Base-by-base conservation (phyloP, 2,113 vertebrate species). In the Epinephelus moara region DNA sequence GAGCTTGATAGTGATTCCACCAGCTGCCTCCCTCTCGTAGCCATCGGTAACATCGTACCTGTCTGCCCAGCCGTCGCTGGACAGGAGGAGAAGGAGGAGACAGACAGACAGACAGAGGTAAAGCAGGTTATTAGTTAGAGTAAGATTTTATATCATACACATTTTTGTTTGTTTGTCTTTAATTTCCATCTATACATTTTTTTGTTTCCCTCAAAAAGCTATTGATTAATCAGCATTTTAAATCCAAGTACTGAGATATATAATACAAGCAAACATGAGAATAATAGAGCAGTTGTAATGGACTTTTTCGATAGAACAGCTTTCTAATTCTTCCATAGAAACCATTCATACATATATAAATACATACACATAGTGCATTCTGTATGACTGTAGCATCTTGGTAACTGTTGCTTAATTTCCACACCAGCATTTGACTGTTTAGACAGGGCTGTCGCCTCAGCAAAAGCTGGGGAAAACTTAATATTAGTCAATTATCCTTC, bases 1-100 rank as follows among this genome's bases (percentile, higher is more conserved):
- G 11, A 99, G 96, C 91, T 99, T 99, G 94, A 99, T 99, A 0
- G 98, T 99, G 93, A 99, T 99, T 60, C 98, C 98, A 40, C 98
- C 98, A 0, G 96, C 96, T 50, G 98, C 98, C 94, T 99, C 98
- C 77, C 78, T 96, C 94, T 99, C 95, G 89, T 97, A 99, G 3
- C 97, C 97, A 0, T 99, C 97, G 62, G 98, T 99, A 89, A 99
- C 98, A 0, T 99, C 98, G 0, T 97, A 99, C 79, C 98, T 96
- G 93, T 99, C 98, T 0, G 98, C 98, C 98, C 98, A 99, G 93
- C 98, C 98, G 3, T 99, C 98, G 83, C 98, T 99, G 85, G 21
- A 61, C 18, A 37, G 57, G 84, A 56, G 37, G 63, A 37, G 55
- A 84, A 56, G 37, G 61, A 9, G 70, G 4, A 21, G 27, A 59